phyloP scores from a whole-genome alignment of 2,888 invertebrate genomes.

The Cremastinae sp. region DNA sequence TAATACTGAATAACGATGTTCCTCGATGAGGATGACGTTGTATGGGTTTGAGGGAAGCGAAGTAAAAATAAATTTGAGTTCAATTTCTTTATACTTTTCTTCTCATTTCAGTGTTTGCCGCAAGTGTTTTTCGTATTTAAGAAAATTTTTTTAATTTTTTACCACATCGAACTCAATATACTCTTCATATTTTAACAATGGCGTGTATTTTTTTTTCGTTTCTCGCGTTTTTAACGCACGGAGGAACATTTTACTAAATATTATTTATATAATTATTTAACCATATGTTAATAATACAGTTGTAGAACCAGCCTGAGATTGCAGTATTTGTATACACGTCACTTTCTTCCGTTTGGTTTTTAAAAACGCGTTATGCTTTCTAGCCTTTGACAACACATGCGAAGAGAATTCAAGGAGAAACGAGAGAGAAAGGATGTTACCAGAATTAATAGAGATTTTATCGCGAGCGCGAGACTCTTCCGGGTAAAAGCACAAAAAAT shows the following conservation, averaged over 20 bases:
- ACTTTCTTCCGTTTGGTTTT: slow-evolving; percentile 15
- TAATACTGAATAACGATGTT: slow-evolving; percentile 74
- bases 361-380: slow-evolving; percentile 1
- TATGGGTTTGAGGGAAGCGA: slow-evolving; percentile 1
- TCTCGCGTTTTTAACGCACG: slow-evolving; percentile 41
- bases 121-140: slow-evolving; percentile 1
- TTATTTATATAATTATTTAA: slow-evolving; percentile 33
- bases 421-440: slow-evolving; percentile 36
- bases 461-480: slow-evolving; percentile 54
- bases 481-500: slow-evolving; percentile 45
- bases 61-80: slow-evolving; percentile 46
- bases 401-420: slow-evolving; percentile 31
- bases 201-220: slow-evolving; percentile 19
- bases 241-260: slow-evolving; percentile 45
- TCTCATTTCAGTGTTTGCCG: slow-evolving; percentile 37
- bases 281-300: slow-evolving; percentile 28
- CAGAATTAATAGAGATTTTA: slow-evolving; percentile 36
- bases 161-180: slow-evolving; percentile 48
- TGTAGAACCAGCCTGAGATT: slow-evolving; percentile 58
- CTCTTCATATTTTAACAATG: slow-evolving; percentile 55
- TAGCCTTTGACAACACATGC: slow-evolving; percentile 30
- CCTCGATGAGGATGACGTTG: slow-evolving; percentile 62
- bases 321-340: slow-evolving; percentile 36
- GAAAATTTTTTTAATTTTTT: slow-evolving; percentile 28
- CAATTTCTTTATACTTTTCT: slow-evolving; percentile 43